These are phyloP conservation scores for Anthonomus grandis DNA, from an alignment of 1,140 invertebrate species.

Conservation along the genomic window DNA sequence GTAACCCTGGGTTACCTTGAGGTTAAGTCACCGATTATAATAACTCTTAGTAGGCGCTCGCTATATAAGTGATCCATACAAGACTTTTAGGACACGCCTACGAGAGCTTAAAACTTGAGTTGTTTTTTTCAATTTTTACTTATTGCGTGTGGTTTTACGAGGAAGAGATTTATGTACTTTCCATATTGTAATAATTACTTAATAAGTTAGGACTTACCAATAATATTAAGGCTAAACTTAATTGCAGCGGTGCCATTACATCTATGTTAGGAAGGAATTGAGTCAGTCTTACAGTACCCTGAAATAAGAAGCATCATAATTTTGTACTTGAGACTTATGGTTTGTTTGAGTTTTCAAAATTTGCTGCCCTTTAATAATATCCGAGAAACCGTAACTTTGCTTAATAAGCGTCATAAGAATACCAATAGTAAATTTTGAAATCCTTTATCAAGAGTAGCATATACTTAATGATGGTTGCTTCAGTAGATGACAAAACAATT, in stretches of 20 bases:
- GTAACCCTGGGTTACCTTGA: no score
- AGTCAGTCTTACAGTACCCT: conserved; percentile 22
- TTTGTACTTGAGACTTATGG: no score
- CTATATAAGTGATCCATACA: no score
- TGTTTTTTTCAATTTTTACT: no score
- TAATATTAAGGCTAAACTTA: conserved; percentile 14
- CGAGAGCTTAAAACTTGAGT: no score
- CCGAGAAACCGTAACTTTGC: background rate
- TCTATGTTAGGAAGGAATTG: conserved; percentile 9
- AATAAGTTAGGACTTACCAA: conserved; percentile 14
- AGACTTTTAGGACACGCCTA: no score
- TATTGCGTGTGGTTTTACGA: background rate
- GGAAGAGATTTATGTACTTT: background rate
- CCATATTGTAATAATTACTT: background rate
- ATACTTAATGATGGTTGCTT: background rate
- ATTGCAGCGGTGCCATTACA: conserved; percentile 14
- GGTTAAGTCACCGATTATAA: no score
- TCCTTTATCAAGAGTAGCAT: background rate
- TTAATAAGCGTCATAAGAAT: background rate
- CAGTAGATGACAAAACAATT: conserved; percentile 1
- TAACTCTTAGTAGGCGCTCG: background rate
- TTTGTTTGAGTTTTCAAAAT: conserved; percentile 1
- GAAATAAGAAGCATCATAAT: conserved; percentile 13
- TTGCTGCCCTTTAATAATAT: background rate
- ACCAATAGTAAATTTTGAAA: background rate